phyloP scores from a whole-genome alignment of 2,888 invertebrate species.

The Belgica antarctica region DNA sequence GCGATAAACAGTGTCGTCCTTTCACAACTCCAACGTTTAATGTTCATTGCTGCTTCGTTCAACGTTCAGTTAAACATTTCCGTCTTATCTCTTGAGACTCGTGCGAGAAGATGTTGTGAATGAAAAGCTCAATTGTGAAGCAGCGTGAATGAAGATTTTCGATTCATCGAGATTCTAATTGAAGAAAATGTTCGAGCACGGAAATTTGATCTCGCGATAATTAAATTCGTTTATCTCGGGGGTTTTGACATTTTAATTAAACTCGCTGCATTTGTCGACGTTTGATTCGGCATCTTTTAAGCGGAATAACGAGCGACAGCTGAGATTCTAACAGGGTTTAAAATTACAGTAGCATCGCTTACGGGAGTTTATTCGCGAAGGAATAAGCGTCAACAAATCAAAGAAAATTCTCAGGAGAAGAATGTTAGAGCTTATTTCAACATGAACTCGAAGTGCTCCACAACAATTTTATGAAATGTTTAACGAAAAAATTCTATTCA shows the following conservation, averaged over 20 bases:
- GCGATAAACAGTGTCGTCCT: conserved; percentile 1
- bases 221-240: not conserved
- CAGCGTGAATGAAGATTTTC: not conserved
- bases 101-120: conserved; percentile 10
- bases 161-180: not conserved
- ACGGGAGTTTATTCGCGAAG: no score
- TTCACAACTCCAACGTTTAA: conserved; percentile 11
- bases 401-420: no score
- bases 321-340: no score
- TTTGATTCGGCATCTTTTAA: no score
- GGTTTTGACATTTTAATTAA: conserved; percentile 2
- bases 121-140: not conserved
- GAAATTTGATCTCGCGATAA: conserved; percentile 1
- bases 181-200: not conserved
- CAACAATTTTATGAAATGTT: no score
- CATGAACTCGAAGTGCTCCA: no score
- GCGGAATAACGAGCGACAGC: no score
- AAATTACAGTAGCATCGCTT: no score
- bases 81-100: conserved; percentile 8
- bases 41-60: conserved; percentile 8
- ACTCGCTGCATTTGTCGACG: no score
- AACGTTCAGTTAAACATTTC: not conserved
- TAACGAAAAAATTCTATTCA: no score
- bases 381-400: no score
- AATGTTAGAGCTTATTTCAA: no score